Evolutionary conservation across 2,113 vertebrate genomes (phyloP).

Genomic region (Paratilapia polleni): DNA sequence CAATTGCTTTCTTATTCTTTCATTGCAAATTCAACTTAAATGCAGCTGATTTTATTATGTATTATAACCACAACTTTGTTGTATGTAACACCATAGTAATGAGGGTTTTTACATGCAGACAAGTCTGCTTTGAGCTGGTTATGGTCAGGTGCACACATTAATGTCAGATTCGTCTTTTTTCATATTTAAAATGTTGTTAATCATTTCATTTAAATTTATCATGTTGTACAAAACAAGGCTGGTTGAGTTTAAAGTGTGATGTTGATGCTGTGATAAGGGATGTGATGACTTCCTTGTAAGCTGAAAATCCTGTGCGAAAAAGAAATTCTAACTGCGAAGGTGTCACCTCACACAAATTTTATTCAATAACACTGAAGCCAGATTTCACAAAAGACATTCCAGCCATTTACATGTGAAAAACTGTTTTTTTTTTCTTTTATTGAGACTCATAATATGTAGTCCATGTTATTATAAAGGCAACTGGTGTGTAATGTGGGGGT

Average conservation of each 20-base stretch:
- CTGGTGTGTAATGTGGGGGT: not conserved
- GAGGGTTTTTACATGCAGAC: not conserved
- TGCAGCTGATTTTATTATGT: not conserved
- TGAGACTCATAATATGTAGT: not conserved
- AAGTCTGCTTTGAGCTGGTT: not conserved
- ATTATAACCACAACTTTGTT: constrained; percentile 11
- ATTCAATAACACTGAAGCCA: not conserved
- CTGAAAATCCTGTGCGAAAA: not conserved
- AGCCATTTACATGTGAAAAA: not conserved
- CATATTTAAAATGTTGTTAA: not conserved
- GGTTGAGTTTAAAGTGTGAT: not conserved
- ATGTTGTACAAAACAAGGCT: not conserved
- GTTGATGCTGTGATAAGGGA: not conserved
- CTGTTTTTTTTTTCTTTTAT: not conserved
- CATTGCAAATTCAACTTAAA: not conserved
- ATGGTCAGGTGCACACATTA: not conserved
- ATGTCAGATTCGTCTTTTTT: not conserved
- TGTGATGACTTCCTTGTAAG: not conserved
- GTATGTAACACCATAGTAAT: not conserved
- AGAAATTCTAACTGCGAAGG: not conserved
- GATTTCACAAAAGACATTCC: not conserved
- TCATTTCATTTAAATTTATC: not conserved
- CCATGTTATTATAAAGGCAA: not conserved
- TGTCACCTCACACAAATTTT: not conserved
- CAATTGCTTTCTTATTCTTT: constrained; percentile 1